Conservation (phyloP, 1,140 invertebrate genomes). For the Phymastichus coffea region DNA sequence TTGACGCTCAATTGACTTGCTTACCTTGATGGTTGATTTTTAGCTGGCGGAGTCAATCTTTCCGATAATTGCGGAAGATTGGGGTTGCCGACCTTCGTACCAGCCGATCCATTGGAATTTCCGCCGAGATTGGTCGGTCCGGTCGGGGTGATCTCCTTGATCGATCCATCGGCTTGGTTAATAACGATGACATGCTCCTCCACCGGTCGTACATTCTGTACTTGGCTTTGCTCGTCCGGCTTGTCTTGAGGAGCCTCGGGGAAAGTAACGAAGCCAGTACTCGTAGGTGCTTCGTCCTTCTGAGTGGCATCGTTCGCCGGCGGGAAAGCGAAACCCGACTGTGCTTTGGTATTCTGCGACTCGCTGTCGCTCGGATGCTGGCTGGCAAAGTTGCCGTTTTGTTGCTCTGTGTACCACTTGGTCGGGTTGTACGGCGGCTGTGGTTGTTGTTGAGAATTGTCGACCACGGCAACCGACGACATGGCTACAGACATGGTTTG, state of each 20-base stretch:
- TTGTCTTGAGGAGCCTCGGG: conserved; percentile 1
- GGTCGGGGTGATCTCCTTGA: conserved; percentile 41
- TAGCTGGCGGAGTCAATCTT: conserved; percentile 46
- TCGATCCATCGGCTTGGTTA: conserved; percentile 45
- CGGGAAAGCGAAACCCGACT: neutral
- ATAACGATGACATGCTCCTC: conserved; percentile 49
- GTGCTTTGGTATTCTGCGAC: neutral
- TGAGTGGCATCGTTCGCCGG: conserved; percentile 14
- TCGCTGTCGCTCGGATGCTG: neutral
- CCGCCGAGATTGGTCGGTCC: neutral
- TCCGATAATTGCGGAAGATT: conserved; percentile 44
- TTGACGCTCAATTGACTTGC: neutral
- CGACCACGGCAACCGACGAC: conserved; percentile 36
- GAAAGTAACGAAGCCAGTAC: conserved; percentile 2
- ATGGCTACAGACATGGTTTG: conserved; percentile 25
- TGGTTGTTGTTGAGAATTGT: too few relatives aligned
- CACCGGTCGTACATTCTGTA: conserved; percentile 19
- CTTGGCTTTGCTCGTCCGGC: neutral
- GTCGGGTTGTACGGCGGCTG: conserved; percentile 33
- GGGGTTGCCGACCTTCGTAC: conserved; percentile 13
- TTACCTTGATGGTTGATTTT: conserved; percentile 30
- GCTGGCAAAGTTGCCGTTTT: neutral
- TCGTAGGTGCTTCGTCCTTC: neutral
- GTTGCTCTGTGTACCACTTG: conserved; percentile 32
- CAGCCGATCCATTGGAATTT: neutral